Evolutionary conservation across 2,113 vertebrate species (phyloP).

Genomic region (Pithys albifrons): DNA sequence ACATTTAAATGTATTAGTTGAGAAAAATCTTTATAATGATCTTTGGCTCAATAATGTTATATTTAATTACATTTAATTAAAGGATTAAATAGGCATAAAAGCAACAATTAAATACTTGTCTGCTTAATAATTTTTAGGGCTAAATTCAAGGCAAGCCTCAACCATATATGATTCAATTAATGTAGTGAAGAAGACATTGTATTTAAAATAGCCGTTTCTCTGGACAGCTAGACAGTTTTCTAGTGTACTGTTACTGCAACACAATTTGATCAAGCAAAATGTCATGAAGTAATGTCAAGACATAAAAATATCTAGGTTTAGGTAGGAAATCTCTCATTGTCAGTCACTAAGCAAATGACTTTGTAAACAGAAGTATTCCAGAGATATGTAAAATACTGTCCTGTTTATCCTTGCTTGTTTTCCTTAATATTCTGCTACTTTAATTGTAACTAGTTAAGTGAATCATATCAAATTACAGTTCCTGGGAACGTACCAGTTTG

Average conservation of each 20-base stretch:
- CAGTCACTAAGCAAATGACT: background rate
- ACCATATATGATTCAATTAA: background rate
- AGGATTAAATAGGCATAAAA: conserved; percentile 5
- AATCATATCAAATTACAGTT: background rate
- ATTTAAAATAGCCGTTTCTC: background rate
- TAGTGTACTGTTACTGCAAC: background rate
- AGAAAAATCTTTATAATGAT: background rate
- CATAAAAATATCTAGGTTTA: background rate
- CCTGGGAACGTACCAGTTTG: background rate
- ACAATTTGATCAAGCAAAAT: background rate
- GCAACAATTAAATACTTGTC: conserved; percentile 1
- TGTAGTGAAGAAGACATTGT: background rate
- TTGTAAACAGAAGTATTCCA: background rate
- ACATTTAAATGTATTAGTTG: background rate
- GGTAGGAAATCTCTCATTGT: background rate
- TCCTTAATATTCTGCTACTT: background rate
- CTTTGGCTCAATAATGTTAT: background rate
- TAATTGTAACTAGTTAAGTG: conserved; percentile 17
- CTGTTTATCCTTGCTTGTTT: background rate
- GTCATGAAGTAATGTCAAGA: background rate
- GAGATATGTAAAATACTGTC: background rate
- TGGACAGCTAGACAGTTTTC: background rate
- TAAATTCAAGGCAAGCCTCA: conserved; percentile 2
- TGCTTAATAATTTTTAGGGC: background rate
- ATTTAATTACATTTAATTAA: conserved; percentile 59